These are phyloP conservation scores for Octomys mimax DNA, from an alignment of 2,797 vertebrate species.

Conservation along the genomic window DNA sequence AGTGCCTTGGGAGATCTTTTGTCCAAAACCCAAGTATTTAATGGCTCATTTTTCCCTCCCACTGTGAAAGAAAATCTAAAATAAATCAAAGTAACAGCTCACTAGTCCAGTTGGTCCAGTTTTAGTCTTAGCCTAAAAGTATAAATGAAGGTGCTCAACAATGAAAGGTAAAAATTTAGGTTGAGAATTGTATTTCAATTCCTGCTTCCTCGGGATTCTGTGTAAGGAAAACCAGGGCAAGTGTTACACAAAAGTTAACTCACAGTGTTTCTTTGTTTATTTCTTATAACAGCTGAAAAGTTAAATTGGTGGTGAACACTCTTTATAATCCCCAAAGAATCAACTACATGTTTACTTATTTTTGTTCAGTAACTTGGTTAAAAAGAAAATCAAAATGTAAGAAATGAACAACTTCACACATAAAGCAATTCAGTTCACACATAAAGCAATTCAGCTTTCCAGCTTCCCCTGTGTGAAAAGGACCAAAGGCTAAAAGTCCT, in stretches of 20 bases:
- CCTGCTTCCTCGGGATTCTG: conserved; percentile 53
- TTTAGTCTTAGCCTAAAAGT: conserved; percentile 5
- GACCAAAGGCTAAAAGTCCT: background rate
- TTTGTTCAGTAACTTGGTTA: conserved; percentile 27
- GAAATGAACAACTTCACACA: conserved; percentile 39
- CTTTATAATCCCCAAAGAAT: conserved; percentile 19
- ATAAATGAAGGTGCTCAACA: conserved; percentile 60
- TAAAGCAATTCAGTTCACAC: background rate
- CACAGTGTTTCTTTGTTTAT: conserved; percentile 39
- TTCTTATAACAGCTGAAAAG: conserved; percentile 16
- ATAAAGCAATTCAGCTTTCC: background rate
- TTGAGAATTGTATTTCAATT: conserved; percentile 44
- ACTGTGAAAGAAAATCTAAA: conserved; percentile 68
- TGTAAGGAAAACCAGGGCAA: conserved; percentile 56
- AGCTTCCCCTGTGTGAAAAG: background rate
- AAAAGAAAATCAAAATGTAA: conserved; percentile 45
- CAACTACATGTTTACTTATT: conserved; percentile 41
- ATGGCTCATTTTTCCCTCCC: conserved; percentile 51
- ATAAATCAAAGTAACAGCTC: conserved; percentile 72
- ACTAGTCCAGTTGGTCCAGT: background rate
- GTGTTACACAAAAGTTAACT: conserved; percentile 23
- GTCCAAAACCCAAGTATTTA: conserved; percentile 52
- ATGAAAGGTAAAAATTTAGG: conserved; percentile 7
- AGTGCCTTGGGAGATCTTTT: conserved; percentile 52
- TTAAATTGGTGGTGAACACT: conserved; percentile 49